These are phyloP conservation scores for Cinclus cinclus DNA, from an alignment of 2,113 vertebrate genomes.

Conservation along the genomic window DNA sequence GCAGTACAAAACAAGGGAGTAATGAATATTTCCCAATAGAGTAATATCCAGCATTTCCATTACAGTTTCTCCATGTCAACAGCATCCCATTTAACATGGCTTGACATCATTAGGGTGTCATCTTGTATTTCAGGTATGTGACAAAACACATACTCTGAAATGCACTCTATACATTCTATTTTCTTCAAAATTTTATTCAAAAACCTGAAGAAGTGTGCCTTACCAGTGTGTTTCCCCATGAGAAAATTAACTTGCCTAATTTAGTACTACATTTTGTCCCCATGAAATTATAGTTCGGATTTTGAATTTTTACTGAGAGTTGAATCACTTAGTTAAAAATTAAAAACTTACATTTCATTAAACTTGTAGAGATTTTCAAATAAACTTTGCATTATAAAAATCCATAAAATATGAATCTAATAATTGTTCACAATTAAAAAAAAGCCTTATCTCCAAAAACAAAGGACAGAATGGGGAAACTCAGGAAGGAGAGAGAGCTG, in stretches of 20 bases:
- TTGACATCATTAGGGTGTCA: fast-evolving
- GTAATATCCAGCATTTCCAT: not conserved
- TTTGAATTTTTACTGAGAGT: not conserved
- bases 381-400: not conserved
- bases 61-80: not conserved
- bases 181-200: not conserved
- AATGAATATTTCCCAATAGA: not conserved
- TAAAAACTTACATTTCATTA: not conserved
- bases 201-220: not conserved
- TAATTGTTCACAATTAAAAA: not conserved
- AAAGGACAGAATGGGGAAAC: not conserved
- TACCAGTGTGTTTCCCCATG: not conserved
- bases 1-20: not conserved
- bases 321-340: not conserved
- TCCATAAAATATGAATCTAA: not conserved
- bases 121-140: not conserved
- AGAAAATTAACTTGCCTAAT: not conserved
- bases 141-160: not conserved
- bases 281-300: not conserved
- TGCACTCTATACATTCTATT: not conserved
- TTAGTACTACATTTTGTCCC: not conserved
- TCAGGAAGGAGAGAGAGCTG: not conserved
- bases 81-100: not conserved
- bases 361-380: not conserved
- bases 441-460: not conserved